phyloP scores from a whole-genome alignment of 2,113 vertebrate genomes.

The Rhinoderma darwinii region DNA sequence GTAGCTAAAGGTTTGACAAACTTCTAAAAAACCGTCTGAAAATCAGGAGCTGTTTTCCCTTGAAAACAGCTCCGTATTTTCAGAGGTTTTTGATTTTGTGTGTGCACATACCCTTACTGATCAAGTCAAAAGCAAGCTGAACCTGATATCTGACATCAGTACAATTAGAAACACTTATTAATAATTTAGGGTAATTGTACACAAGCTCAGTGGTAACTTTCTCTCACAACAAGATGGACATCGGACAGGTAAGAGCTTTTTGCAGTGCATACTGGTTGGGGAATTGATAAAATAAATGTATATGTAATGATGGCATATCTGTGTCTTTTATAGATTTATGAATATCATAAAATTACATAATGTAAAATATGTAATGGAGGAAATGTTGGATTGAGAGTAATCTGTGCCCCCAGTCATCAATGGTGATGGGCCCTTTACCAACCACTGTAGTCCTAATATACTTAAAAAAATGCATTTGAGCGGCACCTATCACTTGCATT shows the following conservation, averaged over 20 bases:
- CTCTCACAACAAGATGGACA: slow-evolving; percentile 40
- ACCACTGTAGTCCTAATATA: too few relatives aligned
- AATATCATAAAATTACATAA: neutral
- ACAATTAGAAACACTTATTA: slow-evolving; percentile 27
- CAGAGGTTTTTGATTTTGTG: too few relatives aligned
- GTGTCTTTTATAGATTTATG: neutral
- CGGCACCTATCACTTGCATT: too few relatives aligned
- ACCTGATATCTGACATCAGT: neutral
- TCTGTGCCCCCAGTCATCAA: too few relatives aligned
- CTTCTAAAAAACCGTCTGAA: too few relatives aligned
- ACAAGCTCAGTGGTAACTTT: neutral
- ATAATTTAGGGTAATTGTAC: slow-evolving; percentile 57
- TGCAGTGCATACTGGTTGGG: neutral
- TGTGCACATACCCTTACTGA: too few relatives aligned
- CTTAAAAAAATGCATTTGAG: too few relatives aligned
- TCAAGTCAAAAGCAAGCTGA: neutral
- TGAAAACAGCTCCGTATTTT: too few relatives aligned
- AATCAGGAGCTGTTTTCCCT: too few relatives aligned
- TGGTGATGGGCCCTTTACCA: too few relatives aligned
- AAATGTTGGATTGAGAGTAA: too few relatives aligned
- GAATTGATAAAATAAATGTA: neutral
- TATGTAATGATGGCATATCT: neutral
- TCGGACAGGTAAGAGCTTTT: slow-evolving; percentile 30
- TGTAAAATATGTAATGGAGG: neutral
- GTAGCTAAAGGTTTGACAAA: too few relatives aligned